Conservation (phyloP, 1,140 invertebrate species). For the Ceratina australensis region DNA sequence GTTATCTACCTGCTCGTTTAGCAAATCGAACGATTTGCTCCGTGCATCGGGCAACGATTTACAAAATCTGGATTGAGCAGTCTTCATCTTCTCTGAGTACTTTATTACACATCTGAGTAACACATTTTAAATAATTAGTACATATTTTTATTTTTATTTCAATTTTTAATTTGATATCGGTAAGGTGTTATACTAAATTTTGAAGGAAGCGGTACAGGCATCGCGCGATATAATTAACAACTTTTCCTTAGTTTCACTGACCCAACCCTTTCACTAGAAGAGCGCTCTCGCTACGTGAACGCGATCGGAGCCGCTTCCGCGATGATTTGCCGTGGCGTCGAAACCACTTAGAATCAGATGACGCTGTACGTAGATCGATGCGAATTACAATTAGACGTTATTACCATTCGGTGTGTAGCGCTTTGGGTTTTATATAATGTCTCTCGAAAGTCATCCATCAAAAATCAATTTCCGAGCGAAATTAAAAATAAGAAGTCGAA, state of each 20-base stretch:
- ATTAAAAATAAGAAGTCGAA: not conserved
- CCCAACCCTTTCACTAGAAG: slow-evolving; percentile 24
- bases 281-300: slow-evolving; percentile 22
- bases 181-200: too few species aligned
- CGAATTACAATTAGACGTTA: too few species aligned
- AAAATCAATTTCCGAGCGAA: not conserved
- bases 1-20: too few species aligned
- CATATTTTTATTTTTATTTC: too few species aligned
- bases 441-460: not conserved
- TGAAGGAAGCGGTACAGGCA: not conserved
- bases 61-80: too few species aligned
- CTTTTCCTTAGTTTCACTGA: slow-evolving; percentile 39
- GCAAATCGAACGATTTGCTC: too few species aligned
- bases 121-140: too few species aligned
- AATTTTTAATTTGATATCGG: not conserved
- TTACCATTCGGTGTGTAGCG: too few species aligned
- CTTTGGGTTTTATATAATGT: too few species aligned
- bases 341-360: not conserved
- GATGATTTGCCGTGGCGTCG: slow-evolving; percentile 20
- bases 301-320: slow-evolving; percentile 1
- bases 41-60: too few species aligned
- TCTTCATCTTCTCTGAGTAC: too few species aligned
- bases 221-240: slow-evolving; percentile 10
- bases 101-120: too few species aligned
- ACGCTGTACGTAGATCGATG: not conserved